Evolutionary conservation across 2,888 invertebrate genomes (phyloP).

Genomic region (Sesia bembeciformis): DNA sequence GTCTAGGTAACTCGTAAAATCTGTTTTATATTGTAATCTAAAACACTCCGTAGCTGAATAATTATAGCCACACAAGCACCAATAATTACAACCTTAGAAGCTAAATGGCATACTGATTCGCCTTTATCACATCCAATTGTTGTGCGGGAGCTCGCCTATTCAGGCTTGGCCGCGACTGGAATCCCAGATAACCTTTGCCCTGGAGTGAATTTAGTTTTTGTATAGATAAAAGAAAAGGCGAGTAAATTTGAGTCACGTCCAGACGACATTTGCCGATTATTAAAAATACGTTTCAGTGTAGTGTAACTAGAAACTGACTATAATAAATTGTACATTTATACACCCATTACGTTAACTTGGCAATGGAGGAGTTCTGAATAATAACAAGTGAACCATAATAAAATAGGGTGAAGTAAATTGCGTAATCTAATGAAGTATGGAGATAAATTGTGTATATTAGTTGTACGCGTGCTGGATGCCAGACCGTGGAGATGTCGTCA

Average conservation of each 20-base stretch:
- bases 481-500: neutral
- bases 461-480: neutral
- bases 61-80: conserved; percentile 11
- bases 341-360: neutral
- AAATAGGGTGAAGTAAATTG: neutral
- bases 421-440: neutral
- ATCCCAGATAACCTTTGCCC: conserved; percentile 40
- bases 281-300: conserved; percentile 3
- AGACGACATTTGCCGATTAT: conserved; percentile 2
- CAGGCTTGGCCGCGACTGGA: conserved; percentile 29
- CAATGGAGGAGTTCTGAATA: neutral
- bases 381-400: neutral
- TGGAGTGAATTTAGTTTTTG: conserved; percentile 32
- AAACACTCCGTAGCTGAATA: neutral
- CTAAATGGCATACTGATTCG: conserved; percentile 35
- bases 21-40: neutral
- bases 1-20: neutral
- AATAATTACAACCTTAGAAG: conserved; percentile 16
- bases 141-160: conserved; percentile 32
- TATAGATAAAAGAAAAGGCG: conserved; percentile 10
- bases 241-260: conserved; percentile 15
- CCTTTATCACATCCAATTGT: conserved; percentile 40
- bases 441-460: neutral
- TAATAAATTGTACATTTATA: neutral
- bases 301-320: neutral